phyloP scores from a whole-genome alignment of 2,797 vertebrate genomes.

The Prunella strophiata region DNA sequence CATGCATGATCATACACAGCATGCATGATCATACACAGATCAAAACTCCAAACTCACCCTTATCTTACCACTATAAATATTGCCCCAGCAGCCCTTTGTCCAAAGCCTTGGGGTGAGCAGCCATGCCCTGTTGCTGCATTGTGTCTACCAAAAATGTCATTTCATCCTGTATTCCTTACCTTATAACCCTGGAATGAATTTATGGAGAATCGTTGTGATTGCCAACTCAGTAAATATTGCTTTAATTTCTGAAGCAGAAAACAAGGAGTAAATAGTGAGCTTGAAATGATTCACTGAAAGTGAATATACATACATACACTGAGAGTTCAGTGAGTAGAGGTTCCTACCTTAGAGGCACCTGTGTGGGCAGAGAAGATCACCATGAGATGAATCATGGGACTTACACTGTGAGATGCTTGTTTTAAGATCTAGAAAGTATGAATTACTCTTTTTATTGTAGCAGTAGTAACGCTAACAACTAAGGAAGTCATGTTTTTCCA shows the following conservation, averaged over 20 bases:
- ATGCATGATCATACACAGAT: neutral
- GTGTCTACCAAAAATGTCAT: neutral
- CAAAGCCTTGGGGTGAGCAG: neutral
- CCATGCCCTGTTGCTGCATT: neutral
- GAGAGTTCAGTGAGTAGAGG: neutral
- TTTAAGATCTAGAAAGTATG: neutral
- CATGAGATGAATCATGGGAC: neutral
- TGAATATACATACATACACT: too few species aligned
- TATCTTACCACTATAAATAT: neutral
- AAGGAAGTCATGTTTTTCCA: neutral
- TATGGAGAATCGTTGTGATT: neutral
- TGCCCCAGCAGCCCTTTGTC: neutral
- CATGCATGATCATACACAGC: too few species aligned
- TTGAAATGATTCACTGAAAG: neutral
- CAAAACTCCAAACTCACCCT: neutral
- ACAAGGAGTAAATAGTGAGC: neutral
- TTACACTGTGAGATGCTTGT: neutral
- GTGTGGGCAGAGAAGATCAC: neutral
- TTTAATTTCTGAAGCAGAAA: neutral
- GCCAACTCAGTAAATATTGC: neutral
- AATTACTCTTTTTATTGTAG: neutral
- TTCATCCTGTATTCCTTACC: neutral
- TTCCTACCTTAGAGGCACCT: neutral
- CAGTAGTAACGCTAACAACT: neutral
- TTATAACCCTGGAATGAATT: neutral